Base-by-base conservation (phyloP, 1,140 invertebrate species). In the Zaprionus ornatus region DNA sequence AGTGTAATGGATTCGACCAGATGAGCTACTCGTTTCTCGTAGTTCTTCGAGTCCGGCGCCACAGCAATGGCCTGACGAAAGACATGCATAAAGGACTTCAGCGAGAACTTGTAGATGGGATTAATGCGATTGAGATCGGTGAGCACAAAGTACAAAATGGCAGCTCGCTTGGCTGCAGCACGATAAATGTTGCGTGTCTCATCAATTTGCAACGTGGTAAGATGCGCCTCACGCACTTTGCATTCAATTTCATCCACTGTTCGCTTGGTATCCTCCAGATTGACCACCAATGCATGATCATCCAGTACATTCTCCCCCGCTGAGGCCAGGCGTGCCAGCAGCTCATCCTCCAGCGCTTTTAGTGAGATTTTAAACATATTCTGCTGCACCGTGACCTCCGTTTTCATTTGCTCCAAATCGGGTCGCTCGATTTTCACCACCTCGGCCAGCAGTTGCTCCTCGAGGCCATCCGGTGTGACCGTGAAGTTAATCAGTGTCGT, bases 401-500 rank as follows among this genome's bases (percentile, higher is more conserved):
- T 94, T 86, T 96, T 95, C 50, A 95, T 93, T 42, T 95, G 93
- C 93, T 99, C 98, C 37, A 99, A 94, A 93, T 99, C 98, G 0
- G 98, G 98, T 80, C 98, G 94, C 93, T 99, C 98, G 10, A 96
- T 96, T 94, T 98, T 98, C 0, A 99, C 98, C 27, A 99, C 98
- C 93, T 98, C 97, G 17, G 97, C 98, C 35, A 99, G 93, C 7
- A 99, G 92, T 93, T 99, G 98, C 91, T 99, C 98, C 93, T 99
- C 98, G 2, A 99, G 93, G 35, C 97, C 98, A 92, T 98, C 97
- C 85, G 95, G 95, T 0, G 98, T 99, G 0, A 99, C 98, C 19
- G 98, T 98, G 84, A 99, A 99, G 93, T 99, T 99, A 68, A 99
- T 99, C 5, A 99, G 93, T 7, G 98, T 99, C 17, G 97, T 97